Conservation (phyloP, 1,140 invertebrate genomes). For the Diuraphis noxia region DNA sequence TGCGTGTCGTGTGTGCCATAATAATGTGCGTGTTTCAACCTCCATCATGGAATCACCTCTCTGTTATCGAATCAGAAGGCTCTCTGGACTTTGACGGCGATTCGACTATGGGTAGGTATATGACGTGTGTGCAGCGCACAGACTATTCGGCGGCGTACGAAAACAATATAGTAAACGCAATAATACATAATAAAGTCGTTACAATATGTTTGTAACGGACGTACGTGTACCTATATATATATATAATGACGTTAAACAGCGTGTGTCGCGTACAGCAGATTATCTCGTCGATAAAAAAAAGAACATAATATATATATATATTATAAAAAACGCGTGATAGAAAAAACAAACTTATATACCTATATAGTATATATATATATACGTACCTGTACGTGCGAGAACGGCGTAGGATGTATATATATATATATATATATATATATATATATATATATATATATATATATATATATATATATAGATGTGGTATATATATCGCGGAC, state of each 20-base stretch:
- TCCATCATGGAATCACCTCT: background rate
- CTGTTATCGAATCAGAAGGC: background rate
- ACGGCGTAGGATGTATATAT: background rate
- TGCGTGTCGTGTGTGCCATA: background rate
- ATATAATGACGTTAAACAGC: background rate
- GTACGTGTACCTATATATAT: background rate
- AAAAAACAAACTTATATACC: background rate
- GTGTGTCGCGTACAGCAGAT: background rate
- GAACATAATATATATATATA: background rate
- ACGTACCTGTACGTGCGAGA: background rate
- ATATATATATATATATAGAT: too few species aligned
- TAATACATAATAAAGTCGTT: slow-evolving; percentile 1
- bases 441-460: background rate
- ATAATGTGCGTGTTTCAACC: background rate
- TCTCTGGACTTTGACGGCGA: background rate
- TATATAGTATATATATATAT: too few species aligned
- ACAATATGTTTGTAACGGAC: background rate
- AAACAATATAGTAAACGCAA: slow-evolving; percentile 3
- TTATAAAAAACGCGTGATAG: background rate
- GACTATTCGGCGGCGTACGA: background rate
- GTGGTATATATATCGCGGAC: background rate
- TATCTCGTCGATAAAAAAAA: background rate
- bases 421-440: too few species aligned
- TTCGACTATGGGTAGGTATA: background rate
- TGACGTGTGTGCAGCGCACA: background rate